Evolutionary conservation across 2,113 vertebrate species (phyloP).

Genomic region (Penelope pileata): DNA sequence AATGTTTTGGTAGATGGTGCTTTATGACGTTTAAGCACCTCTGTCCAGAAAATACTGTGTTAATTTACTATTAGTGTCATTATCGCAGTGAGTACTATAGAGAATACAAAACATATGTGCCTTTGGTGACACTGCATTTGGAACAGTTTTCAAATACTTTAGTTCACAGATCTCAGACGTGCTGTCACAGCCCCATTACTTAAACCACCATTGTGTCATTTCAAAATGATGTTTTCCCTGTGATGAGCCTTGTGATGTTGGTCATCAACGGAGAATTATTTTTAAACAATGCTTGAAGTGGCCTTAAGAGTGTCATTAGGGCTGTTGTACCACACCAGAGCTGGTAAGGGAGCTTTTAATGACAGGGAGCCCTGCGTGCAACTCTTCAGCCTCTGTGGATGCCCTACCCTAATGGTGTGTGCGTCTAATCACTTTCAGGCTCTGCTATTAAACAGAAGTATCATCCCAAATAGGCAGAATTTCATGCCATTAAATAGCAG

Average conservation of each 20-base stretch:
- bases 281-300: slow-evolving; percentile 23
- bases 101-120: background rate
- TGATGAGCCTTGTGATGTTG: slow-evolving; percentile 28
- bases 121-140: background rate
- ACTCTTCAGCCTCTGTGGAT: background rate
- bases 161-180: slow-evolving; percentile 23
- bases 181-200: slow-evolving; percentile 11
- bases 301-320: background rate
- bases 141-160: background rate
- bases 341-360: background rate
- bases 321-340: rapidly evolving
- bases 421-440: background rate
- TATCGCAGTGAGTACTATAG: background rate
- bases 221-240: background rate
- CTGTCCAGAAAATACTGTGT: background rate
- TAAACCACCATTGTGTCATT: slow-evolving; percentile 17
- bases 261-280: background rate
- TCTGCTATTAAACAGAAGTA: background rate
- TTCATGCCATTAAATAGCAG: background rate
- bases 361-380: background rate
- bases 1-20: background rate
- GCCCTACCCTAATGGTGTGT: background rate
- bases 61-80: background rate
- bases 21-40: background rate
- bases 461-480: background rate